Conservation (phyloP, 1,140 invertebrate species). For the Tribolium castaneum region DNA sequence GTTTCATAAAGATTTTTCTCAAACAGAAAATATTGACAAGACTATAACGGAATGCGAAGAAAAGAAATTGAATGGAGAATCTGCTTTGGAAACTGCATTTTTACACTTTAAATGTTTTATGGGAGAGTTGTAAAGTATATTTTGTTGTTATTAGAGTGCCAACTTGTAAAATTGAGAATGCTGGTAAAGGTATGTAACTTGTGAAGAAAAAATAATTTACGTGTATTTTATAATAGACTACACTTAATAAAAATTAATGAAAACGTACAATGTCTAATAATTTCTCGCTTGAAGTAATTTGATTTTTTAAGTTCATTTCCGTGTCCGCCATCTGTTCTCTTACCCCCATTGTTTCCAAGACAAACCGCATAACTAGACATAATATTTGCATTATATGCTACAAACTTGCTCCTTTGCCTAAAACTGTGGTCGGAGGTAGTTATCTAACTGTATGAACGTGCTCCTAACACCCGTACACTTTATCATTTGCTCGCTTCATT, state of each 20-base stretch:
- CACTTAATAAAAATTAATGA: constrained; percentile 9
- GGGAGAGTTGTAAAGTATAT: no score
- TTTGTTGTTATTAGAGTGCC: no score
- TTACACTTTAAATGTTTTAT: no score
- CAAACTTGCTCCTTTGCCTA: constrained; percentile 34
- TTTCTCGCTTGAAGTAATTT: neutral
- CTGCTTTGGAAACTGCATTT: no score
- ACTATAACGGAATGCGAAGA: no score
- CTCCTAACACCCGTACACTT: constrained; percentile 6
- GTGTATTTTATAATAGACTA: constrained; percentile 1
- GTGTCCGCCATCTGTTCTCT: constrained; percentile 6
- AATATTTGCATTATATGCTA: constrained; percentile 34
- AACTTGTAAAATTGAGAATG: no score
- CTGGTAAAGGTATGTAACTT: no score
- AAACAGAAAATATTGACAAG: no score
- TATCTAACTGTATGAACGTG: constrained; percentile 30
- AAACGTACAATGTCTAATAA: neutral
- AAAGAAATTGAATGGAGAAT: no score
- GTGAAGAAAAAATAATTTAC: neutral
- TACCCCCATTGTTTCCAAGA: constrained; percentile 21
- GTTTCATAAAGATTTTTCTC: no score
- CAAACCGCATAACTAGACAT: constrained; percentile 31
- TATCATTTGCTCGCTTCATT: neutral
- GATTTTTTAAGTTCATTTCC: constrained; percentile 9
- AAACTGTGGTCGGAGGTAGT: constrained; percentile 30